Conservation (phyloP, 2,797 vertebrate species). For the Oophaga sylvatica region DNA sequence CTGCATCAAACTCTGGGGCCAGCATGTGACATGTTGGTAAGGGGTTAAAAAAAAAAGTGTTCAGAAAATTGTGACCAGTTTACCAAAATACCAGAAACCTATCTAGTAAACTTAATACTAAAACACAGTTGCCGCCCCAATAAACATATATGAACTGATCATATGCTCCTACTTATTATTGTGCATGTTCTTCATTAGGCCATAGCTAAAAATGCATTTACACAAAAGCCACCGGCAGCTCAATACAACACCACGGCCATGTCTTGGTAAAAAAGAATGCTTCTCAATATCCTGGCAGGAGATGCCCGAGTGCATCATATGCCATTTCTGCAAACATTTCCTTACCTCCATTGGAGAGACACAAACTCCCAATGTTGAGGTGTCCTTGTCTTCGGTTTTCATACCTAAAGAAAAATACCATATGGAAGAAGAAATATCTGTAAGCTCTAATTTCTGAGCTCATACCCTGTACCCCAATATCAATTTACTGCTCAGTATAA, state of each 20-base stretch:
- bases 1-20: too few species aligned
- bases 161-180: too few species aligned
- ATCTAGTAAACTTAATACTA: too few species aligned
- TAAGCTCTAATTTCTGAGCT: not conserved
- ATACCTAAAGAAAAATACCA: slow-evolving; percentile 73
- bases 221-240: not conserved
- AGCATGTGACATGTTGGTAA: too few species aligned
- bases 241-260: not conserved
- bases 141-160: too few species aligned
- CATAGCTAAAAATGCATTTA: too few species aligned
- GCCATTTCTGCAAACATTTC: not conserved
- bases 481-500: not conserved
- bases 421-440: not conserved
- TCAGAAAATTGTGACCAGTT: too few species aligned
- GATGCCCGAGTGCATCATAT: not conserved
- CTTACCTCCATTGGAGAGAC: slow-evolving; percentile 94
- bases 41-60: too few species aligned
- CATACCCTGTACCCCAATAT: not conserved
- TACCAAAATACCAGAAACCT: too few species aligned
- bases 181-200: too few species aligned
- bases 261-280: not conserved
- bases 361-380: slow-evolving; percentile 89
- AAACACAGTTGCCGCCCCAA: too few species aligned
- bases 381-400: slow-evolving; percentile 87
- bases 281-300: not conserved